Evolutionary conservation across 2,888 invertebrate genomes (phyloP).

Genomic region (Drosophila anomelani): DNA sequence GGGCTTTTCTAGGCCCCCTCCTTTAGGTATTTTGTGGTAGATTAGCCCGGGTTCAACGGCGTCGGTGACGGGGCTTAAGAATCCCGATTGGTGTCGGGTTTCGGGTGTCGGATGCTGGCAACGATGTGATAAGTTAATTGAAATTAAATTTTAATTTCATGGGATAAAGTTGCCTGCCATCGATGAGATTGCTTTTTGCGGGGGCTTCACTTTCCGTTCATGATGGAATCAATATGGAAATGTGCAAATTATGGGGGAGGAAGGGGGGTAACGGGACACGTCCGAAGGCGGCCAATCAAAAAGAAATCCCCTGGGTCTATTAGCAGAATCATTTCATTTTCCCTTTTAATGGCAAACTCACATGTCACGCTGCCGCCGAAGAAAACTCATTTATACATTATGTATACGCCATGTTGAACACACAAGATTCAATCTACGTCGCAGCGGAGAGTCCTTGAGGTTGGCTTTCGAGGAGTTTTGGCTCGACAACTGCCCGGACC

Average conservation of each 20-base stretch:
- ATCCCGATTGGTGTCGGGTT: constrained; percentile 50
- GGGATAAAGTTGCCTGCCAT: constrained; percentile 46
- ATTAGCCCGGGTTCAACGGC: constrained; percentile 57
- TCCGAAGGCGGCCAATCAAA: constrained; percentile 45
- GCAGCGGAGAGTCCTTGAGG: constrained; percentile 22
- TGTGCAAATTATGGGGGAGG: constrained; percentile 4
- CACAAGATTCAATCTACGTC: constrained; percentile 36
- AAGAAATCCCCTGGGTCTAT: constrained; percentile 45
- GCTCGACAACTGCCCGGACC: background rate
- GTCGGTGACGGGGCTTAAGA: constrained; percentile 27
- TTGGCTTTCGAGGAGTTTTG: constrained; percentile 12
- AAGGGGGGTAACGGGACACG: background rate
- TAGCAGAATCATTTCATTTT: constrained; percentile 53
- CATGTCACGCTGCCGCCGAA: constrained; percentile 43
- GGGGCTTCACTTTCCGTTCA: background rate
- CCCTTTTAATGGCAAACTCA: constrained; percentile 47
- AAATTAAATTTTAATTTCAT: constrained; percentile 54
- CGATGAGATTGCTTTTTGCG: constrained; percentile 36
- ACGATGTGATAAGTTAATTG: constrained; percentile 56
- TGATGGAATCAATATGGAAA: constrained; percentile 44
- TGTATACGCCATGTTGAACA: constrained; percentile 52
- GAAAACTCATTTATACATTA: constrained; percentile 54
- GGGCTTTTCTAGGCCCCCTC: background rate
- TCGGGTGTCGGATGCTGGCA: constrained; percentile 43
- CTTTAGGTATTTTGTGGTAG: constrained; percentile 52